Evolutionary conservation across 2,888 invertebrate species (phyloP), one percentile per base, ranked within the genome.

Genomic region (Dasypolia templi): DNA sequence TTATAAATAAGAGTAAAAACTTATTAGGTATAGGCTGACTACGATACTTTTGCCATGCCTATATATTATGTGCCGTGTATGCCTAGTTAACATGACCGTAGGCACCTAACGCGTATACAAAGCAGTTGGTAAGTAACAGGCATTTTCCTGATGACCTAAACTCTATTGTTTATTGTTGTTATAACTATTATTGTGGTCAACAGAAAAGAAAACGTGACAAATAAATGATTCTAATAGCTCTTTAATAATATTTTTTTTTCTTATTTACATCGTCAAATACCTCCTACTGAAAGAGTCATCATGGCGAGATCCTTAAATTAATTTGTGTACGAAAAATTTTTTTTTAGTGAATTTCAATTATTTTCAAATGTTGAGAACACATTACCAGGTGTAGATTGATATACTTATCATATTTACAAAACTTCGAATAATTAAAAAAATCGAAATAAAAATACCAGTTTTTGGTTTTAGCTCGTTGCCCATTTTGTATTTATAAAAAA

Each of bases 121-220:
- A 56, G n/a, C 58, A 49, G 29, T 2, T 1, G 11, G 19, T 44
- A 56, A 19, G n/a, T 39, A 29, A 35, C 26, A 12, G 4, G 12
- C 1, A 76, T 58, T 76, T 65, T 76, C 29, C 22, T 35, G 17
- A 51, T 46, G 53, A 44, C 39, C 12, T 65, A 35, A 61, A 22
- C 35, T 32, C 4, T 55, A 26, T 76, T 77, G 17, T 44, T 58
- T 3, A 59, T 59, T 39, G 9, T 39, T 39, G 35, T n/a, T 59
- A 19, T 12, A 67, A n/a, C 9, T 6, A 44, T 66, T 51, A 14
- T 44, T 58, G 56, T 12, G 42, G 58, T 58, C 1, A n/a, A 17
- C 12, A 35, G 17, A 14, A 9, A n/a, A 35, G 9, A 35, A 19
- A 22, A 35, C 32, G 55, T 46, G 44, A 7, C 46, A 35, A 58